phyloP scores from a whole-genome alignment of 2,797 vertebrate species.

The Mormyrus proboscirostris region DNA sequence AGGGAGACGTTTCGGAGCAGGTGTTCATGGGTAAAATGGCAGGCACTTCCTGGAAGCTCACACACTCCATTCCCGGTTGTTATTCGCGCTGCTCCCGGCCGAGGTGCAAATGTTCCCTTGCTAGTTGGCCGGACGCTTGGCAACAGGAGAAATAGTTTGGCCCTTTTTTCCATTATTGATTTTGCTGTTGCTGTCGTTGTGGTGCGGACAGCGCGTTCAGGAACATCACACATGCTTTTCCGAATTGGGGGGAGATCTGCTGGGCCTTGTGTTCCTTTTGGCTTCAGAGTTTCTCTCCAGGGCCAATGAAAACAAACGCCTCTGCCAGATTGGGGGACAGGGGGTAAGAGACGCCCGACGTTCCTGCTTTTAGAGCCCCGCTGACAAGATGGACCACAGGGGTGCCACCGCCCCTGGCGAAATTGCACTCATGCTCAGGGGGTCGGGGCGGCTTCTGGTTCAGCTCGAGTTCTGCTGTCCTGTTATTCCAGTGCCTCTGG shows the following conservation, averaged over 20 bases:
- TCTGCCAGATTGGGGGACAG: constrained; percentile 42
- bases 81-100: not conserved
- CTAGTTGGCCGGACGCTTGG: not conserved
- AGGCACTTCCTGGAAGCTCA: not conserved
- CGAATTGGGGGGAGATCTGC: not conserved
- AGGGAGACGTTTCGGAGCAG: not conserved
- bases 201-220: not conserved
- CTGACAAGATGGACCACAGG: constrained; percentile 53
- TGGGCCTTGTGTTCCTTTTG: constrained; percentile 42
- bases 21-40: not conserved
- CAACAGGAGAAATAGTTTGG: not conserved
- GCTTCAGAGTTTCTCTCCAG: constrained; percentile 44
- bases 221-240: not conserved
- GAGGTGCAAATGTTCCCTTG: not conserved
- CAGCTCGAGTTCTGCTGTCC: not conserved
- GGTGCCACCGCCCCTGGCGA: constrained; percentile 27
- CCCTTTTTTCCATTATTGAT: not conserved
- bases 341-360: constrained; percentile 40
- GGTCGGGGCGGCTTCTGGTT: not conserved
- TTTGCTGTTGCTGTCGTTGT: not conserved
- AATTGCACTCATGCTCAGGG: constrained; percentile 23
- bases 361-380: constrained; percentile 48
- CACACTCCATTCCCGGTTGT: not conserved
- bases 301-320: constrained; percentile 54
- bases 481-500: not conserved